Percentiles rank a stretch among this genome's conserved stretches.
phyloP scores from a whole-genome alignment of 2,797 vertebrate species.

The Helicolenus hilgendorfi region DNA sequence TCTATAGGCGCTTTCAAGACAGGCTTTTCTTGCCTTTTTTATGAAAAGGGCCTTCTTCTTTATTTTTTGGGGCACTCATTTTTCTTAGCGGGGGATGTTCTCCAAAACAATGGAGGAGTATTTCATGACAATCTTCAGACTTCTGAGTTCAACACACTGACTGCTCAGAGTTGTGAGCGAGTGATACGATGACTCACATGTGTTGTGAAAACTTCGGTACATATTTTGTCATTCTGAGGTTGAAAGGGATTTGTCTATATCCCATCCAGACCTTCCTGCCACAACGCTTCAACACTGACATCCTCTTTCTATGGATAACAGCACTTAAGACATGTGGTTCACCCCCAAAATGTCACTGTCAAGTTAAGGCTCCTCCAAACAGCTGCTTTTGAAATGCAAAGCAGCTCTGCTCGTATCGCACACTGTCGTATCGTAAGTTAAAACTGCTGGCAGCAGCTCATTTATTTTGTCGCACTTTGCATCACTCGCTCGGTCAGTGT shows the following conservation, averaged over 20 bases:
- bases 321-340: slow-evolving; percentile 2
- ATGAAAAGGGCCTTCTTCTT: not conserved
- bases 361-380: slow-evolving; percentile 3
- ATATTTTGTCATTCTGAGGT: slow-evolving; percentile 9
- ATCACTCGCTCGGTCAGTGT: not conserved
- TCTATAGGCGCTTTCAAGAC: not conserved
- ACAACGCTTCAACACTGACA: not conserved
- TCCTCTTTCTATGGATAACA: slow-evolving; percentile 8
- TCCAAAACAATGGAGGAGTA: not conserved
- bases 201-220: not conserved
- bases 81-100: not conserved
- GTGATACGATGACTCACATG: not conserved
- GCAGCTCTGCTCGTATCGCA: not conserved
- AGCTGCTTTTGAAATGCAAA: slow-evolving; percentile 3
- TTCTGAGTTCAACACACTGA: not conserved
- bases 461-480: not conserved
- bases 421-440: not conserved
- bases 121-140: not conserved
- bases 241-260: not conserved
- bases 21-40: not conserved
- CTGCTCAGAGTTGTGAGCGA: not conserved
- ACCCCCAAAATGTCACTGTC: not conserved
- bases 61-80: not conserved
- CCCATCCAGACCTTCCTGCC: slow-evolving; percentile 2
- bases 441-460: slow-evolving; percentile 6